A percentile compares a stretch with the other conserved stretches of the same genome.
Conservation (phyloP, 64 coral and sea anemone species). For the Catalaphyllia jardinei region DNA sequence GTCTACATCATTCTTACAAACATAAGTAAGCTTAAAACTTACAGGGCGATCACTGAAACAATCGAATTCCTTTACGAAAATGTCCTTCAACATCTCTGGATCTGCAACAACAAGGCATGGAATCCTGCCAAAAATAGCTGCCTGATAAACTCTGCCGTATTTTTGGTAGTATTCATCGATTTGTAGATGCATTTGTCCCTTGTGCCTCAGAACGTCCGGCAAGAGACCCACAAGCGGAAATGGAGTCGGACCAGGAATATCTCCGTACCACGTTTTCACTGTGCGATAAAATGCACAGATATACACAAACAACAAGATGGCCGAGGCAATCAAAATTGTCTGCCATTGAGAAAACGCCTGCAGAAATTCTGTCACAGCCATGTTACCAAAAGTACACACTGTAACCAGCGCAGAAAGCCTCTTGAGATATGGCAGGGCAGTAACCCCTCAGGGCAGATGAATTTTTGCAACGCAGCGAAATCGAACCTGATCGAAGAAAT, state of each 20-base stretch:
- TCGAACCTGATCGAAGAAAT: too few relatives aligned
- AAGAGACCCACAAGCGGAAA: constrained; percentile 18
- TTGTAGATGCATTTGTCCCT: constrained; percentile 36
- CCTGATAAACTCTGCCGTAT: constrained; percentile 22
- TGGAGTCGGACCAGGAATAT: constrained; percentile 22
- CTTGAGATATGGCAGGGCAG: too few relatives aligned
- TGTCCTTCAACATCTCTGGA: constrained; percentile 44
- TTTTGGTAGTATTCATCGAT: constrained; percentile 48
- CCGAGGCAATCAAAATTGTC: not conserved
- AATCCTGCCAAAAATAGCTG: not conserved
- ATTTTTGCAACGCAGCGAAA: too few relatives aligned
- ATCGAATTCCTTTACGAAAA: constrained; percentile 55
- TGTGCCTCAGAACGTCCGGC: not conserved
- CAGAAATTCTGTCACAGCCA: not conserved
- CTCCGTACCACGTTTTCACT: not conserved
- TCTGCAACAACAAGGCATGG: not conserved
- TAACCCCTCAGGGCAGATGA: too few relatives aligned
- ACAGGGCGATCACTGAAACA: constrained; percentile 47
- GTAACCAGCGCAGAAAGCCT: too few relatives aligned
- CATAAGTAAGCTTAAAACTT: not conserved
- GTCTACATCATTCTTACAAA: too few relatives aligned
- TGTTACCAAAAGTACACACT: not conserved
- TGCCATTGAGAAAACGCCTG: not conserved
- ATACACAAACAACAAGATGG: not conserved
- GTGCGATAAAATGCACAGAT: not conserved